Percentiles rank a stretch among this genome's conserved stretches.
phyloP scores from a whole-genome alignment of 2,113 vertebrate species.

The Hyperopisus bebe region DNA sequence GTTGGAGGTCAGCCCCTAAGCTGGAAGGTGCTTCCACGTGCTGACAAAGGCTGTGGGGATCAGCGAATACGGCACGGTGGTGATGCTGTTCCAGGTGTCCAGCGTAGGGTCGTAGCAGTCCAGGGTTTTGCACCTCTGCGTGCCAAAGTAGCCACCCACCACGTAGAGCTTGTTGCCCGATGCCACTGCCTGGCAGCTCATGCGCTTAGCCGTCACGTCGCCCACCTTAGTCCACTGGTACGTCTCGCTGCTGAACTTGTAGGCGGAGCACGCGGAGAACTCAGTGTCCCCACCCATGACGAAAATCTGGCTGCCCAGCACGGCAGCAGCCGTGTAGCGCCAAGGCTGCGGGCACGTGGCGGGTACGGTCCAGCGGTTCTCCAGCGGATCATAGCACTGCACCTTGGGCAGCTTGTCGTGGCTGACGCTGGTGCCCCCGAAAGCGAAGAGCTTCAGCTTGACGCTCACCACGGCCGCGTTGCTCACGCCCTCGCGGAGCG shows the following conservation, averaged over 20 bases:
- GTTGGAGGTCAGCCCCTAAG: slow-evolving; percentile 35
- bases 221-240: slow-evolving; percentile 79
- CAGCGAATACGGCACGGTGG: slow-evolving; percentile 73
- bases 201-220: slow-evolving; percentile 70
- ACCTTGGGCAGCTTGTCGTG: slow-evolving; percentile 74
- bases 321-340: slow-evolving; percentile 74
- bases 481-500: slow-evolving; percentile 71
- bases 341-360: slow-evolving; percentile 73
- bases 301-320: slow-evolving; percentile 71
- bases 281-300: slow-evolving; percentile 75
- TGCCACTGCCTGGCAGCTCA: slow-evolving; percentile 77
- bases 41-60: slow-evolving; percentile 78
- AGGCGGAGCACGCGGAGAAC: slow-evolving; percentile 74
- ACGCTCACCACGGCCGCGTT: slow-evolving; percentile 75
- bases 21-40: slow-evolving; percentile 74
- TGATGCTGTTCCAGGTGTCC: slow-evolving; percentile 76
- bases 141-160: slow-evolving; percentile 75
- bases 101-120: slow-evolving; percentile 74
- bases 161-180: slow-evolving; percentile 76
- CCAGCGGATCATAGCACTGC: slow-evolving; percentile 71
- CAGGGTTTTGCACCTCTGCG: slow-evolving; percentile 73
- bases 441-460: slow-evolving; percentile 73
- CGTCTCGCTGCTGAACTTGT: slow-evolving; percentile 73
- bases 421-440: slow-evolving; percentile 72
- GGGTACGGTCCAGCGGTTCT: slow-evolving; percentile 72